Conservation (phyloP, 1,140 invertebrate genomes). For the Heterodera carotae region DNA sequence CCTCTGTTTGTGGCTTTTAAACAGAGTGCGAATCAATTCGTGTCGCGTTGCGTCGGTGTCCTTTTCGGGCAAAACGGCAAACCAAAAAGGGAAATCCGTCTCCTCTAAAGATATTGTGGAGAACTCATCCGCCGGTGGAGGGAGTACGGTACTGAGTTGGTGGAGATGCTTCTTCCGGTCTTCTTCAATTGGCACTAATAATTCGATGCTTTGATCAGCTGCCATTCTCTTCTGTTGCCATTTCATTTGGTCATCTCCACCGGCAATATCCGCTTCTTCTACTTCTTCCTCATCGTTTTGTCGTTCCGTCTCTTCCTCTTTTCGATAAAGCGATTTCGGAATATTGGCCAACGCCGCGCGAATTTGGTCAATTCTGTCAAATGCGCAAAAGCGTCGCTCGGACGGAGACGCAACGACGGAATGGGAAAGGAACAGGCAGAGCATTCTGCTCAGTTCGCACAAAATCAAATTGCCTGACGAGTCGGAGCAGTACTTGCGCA, state of each 20-base stretch:
- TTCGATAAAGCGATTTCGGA: slow-evolving; percentile 5
- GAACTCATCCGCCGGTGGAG: background rate
- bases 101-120: slow-evolving; percentile 1
- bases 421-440: background rate
- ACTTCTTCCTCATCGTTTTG: background rate
- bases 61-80: slow-evolving; percentile 22
- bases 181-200: too few relatives aligned
- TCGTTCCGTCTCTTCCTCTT: background rate
- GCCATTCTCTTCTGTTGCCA: background rate
- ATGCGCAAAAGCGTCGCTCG: background rate
- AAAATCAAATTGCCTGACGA: slow-evolving; percentile 7
- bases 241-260: background rate
- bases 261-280: background rate
- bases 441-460: background rate
- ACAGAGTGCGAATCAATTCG: background rate
- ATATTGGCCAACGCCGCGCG: background rate
- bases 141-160: background rate
- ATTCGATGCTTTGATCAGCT: too few relatives aligned
- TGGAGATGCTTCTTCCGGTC: background rate
- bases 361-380: slow-evolving; percentile 9
- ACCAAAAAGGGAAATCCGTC: slow-evolving; percentile 9
- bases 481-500: slow-evolving; percentile 17
- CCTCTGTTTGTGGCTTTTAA: slow-evolving; percentile 11
- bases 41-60: slow-evolving; percentile 5
- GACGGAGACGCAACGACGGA: slow-evolving; percentile 10